phyloP scores from a whole-genome alignment of 2,113 vertebrate species.

The Nyctereutes procyonoides region DNA sequence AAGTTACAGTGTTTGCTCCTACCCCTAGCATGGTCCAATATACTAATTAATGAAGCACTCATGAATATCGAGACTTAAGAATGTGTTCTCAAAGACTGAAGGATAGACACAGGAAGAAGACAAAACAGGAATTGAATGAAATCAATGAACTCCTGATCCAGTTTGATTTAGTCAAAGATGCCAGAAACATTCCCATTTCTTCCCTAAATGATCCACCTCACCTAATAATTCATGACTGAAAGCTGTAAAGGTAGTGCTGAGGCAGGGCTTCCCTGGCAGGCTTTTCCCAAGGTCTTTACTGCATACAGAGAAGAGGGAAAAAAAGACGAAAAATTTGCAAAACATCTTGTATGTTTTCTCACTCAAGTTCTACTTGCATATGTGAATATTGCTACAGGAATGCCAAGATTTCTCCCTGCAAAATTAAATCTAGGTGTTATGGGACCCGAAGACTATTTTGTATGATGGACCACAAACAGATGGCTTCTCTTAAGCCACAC shows the following conservation, averaged over 20 bases:
- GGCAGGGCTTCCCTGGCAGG: background rate
- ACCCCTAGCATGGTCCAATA: background rate
- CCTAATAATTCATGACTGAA: background rate
- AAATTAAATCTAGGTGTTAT: background rate
- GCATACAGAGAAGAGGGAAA: background rate
- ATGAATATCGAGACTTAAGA: background rate
- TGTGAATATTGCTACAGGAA: background rate
- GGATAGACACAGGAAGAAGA: background rate
- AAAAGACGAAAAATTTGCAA: background rate
- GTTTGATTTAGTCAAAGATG: background rate
- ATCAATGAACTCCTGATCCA: background rate
- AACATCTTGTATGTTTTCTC: background rate
- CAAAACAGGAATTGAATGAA: background rate
- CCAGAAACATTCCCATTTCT: background rate
- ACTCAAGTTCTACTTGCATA: background rate
- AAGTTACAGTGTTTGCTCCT: background rate
- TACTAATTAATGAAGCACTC: background rate
- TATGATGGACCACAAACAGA: background rate
- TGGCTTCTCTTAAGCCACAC: background rate
- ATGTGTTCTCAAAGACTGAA: background rate
- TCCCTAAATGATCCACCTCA: background rate
- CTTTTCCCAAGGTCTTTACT: background rate
- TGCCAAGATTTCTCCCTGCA: background rate
- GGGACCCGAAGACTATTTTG: background rate
- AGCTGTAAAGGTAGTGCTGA: background rate